Conservation (phyloP, 2,797 vertebrate genomes). For the Chromobotia macracanthus region DNA sequence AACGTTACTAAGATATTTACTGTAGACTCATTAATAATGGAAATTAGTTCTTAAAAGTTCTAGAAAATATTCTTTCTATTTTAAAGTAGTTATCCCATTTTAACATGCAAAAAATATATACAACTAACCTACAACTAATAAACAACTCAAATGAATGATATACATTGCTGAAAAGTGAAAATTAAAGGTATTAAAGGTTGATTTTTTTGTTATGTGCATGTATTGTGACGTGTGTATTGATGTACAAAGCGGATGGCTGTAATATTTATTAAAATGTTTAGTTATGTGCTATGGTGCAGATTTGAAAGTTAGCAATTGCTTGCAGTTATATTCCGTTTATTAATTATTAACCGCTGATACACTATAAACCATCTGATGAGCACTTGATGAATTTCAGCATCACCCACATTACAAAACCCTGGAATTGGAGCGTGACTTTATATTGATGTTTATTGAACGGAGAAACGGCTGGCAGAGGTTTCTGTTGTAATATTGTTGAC, state of each 20-base stretch:
- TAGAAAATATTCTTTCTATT: too few relatives aligned
- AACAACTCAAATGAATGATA: background rate
- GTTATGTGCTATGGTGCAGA: background rate
- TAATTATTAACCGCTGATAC: background rate
- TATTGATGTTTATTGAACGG: background rate
- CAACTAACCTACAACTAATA: too few relatives aligned
- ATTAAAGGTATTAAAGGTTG: background rate
- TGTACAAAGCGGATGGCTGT: background rate
- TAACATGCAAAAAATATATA: background rate
- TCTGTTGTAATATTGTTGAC: slow-evolving; percentile 18
- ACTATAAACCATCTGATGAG: background rate
- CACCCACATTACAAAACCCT: slow-evolving; percentile 2
- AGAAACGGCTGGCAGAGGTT: slow-evolving; percentile 12
- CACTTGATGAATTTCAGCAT: background rate
- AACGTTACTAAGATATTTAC: background rate
- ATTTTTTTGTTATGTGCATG: background rate
- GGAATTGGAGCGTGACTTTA: slow-evolving; percentile 3
- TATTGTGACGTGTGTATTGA: background rate
- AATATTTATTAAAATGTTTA: too few relatives aligned
- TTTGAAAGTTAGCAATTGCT: too few relatives aligned
- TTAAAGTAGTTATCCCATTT: background rate
- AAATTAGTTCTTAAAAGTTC: too few relatives aligned
- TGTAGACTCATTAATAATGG: background rate
- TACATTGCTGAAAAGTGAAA: background rate
- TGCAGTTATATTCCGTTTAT: background rate